Evolutionary conservation across 2,797 vertebrate species (phyloP), one percentile per base, ranked within the genome.

Genomic region (Lithobates pipiens): DNA sequence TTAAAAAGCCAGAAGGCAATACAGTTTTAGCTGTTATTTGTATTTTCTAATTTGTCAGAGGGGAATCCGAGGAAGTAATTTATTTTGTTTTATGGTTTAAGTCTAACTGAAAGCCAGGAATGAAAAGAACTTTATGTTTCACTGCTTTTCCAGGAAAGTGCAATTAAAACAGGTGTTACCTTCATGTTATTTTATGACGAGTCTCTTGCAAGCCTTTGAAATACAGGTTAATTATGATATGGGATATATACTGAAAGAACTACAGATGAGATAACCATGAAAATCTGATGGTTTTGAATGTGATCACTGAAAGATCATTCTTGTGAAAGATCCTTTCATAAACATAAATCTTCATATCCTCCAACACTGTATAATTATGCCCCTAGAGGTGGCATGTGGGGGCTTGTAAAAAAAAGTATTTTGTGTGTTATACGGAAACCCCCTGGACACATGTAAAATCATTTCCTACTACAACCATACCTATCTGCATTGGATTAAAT

Each of bases 1-100:
- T 23, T 86, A 25, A 81, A 79, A 76, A 71, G 70, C 72, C 29
- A 13, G 27, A 32, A 86, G 68, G 23, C 23, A 72, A 69, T 78
- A 74, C 61, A 57, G 73, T 74, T 86, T 71, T 77, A 77, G 80
- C 16, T 68, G 32, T 57, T 85, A 54, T 83, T 79, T 78, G 46
- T 82, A 54, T 82, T 86, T 67, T 82, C 74, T 77, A 82, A 82
- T 82, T 76, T 82, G 74, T 63, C 27, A 67, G 42, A 63, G 18
- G 54, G n/a, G 50, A 25, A 83, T 76, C 21, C 67, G 63, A 39
- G 63, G 57, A 73, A 78, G 72, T 68, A 3, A 68, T 79, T 83
- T 83, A 86, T 78, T 83, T 82, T 42, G 50, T 65, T 69, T 76
- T 80, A 46, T 36, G 16, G 46, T n/a, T 74, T 85, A 54, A 54